These are phyloP conservation scores for Parus major DNA, from an alignment of 2,113 vertebrate genomes.

Conservation along the genomic window DNA sequence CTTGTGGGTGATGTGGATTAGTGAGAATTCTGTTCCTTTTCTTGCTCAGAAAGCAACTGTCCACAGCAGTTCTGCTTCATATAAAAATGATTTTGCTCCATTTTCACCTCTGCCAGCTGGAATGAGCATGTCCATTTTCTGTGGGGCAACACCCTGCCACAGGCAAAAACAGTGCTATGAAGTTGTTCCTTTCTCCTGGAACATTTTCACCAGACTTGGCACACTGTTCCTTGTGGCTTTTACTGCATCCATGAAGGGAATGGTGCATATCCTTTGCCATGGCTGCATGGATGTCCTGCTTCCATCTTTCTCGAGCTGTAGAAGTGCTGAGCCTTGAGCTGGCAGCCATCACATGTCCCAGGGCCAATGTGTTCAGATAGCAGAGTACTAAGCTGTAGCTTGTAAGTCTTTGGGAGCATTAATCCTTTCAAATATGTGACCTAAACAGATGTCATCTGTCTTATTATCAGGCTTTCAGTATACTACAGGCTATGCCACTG, in stretches of 20 bases:
- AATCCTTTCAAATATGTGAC: slow-evolving; percentile 37
- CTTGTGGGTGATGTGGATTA: background rate
- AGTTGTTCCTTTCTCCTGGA: background rate
- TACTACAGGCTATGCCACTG: background rate
- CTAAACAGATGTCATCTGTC: slow-evolving; percentile 50
- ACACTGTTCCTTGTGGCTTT: background rate
- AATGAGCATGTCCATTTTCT: rapidly evolving
- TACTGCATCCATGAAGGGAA: background rate
- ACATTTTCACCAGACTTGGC: background rate
- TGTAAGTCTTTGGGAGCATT: slow-evolving; percentile 19
- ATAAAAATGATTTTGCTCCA: background rate
- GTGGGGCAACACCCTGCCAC: background rate
- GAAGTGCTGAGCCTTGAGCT: background rate
- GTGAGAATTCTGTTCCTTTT: background rate
- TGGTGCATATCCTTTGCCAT: background rate
- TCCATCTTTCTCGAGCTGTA: background rate
- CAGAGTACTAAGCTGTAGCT: slow-evolving; percentile 43
- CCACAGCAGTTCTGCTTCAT: background rate
- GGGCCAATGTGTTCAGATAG: background rate
- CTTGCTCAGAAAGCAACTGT: background rate
- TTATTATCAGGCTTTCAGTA: slow-evolving; percentile 7
- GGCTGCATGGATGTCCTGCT: background rate
- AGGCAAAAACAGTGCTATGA: background rate
- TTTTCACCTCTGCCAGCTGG: background rate
- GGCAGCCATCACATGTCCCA: background rate